Evolutionary conservation across 2,113 vertebrate species (phyloP).

Genomic region (Neogale vison): DNA sequence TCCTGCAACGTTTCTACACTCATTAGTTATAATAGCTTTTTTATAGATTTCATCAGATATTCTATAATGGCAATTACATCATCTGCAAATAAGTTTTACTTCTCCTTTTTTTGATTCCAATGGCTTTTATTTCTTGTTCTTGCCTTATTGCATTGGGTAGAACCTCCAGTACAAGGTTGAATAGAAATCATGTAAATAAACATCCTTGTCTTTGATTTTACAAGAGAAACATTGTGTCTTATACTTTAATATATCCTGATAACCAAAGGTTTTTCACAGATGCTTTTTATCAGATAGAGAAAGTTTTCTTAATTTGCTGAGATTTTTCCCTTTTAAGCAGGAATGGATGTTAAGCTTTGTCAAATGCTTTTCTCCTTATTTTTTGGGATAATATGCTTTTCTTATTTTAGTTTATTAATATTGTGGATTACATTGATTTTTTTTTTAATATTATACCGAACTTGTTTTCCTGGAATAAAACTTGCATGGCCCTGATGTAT

Average conservation of each 20-base stretch:
- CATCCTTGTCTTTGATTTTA: neutral
- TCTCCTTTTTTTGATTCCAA: neutral
- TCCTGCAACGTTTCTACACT: neutral
- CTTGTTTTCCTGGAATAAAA: neutral
- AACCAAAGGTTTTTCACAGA: neutral
- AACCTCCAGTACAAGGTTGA: neutral
- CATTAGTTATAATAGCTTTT: neutral
- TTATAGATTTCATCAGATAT: neutral
- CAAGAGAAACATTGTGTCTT: neutral
- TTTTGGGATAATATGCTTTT: neutral
- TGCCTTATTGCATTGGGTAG: neutral
- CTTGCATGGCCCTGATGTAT: neutral
- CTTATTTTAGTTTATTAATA: constrained; percentile 35
- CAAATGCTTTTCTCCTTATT: neutral
- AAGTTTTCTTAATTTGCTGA: neutral
- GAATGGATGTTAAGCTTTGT: neutral
- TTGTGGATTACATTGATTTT: neutral
- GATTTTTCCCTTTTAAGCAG: neutral
- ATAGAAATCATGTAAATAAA: neutral
- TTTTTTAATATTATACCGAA: neutral
- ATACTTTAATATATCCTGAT: neutral
- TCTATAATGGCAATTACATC: neutral
- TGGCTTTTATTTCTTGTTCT: neutral
- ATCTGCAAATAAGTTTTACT: neutral
- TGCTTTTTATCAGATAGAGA: neutral